These are phyloP conservation scores for Horisme vitalbata DNA, from an alignment of 2,888 invertebrate genomes.

Conservation along the genomic window DNA sequence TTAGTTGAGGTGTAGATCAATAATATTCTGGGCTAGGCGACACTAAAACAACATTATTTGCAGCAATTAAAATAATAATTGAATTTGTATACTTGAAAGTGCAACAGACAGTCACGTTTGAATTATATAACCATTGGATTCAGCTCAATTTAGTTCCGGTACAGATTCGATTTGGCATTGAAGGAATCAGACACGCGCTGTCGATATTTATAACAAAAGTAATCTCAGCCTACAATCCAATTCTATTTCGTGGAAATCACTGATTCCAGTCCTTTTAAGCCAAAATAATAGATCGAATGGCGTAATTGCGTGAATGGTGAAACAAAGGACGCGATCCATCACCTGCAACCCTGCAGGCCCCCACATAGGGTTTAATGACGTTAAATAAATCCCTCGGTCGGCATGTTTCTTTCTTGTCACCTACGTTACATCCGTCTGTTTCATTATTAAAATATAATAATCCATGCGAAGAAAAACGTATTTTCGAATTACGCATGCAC, in stretches of 20 bases:
- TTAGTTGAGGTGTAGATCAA: too few species aligned
- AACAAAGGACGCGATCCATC: constrained; percentile 38
- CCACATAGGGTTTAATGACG: constrained; percentile 25
- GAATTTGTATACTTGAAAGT: constrained; percentile 3
- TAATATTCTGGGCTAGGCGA: too few species aligned
- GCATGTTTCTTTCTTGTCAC: constrained; percentile 37
- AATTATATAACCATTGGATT: constrained; percentile 42
- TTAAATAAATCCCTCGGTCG: constrained; percentile 23
- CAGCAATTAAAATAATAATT: background rate
- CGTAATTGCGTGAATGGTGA: constrained; percentile 16
- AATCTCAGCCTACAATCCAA: constrained; percentile 37
- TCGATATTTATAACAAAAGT: constrained; percentile 51
- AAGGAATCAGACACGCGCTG: constrained; percentile 53
- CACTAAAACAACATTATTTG: too few species aligned
- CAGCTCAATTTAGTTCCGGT: constrained; percentile 54
- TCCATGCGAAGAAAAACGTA: constrained; percentile 56
- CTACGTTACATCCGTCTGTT: constrained; percentile 46
- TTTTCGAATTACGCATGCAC: constrained; percentile 73
- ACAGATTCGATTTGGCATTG: constrained; percentile 54
- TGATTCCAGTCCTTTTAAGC: constrained; percentile 2
- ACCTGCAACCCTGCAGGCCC: constrained; percentile 26
- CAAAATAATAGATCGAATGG: constrained; percentile 3
- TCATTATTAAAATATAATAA: constrained; percentile 64
- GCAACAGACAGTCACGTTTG: constrained; percentile 23
- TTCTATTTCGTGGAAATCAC: constrained; percentile 27